Conservation (phyloP, 2,797 vertebrate genomes). For the Micrastur ruficollis region DNA sequence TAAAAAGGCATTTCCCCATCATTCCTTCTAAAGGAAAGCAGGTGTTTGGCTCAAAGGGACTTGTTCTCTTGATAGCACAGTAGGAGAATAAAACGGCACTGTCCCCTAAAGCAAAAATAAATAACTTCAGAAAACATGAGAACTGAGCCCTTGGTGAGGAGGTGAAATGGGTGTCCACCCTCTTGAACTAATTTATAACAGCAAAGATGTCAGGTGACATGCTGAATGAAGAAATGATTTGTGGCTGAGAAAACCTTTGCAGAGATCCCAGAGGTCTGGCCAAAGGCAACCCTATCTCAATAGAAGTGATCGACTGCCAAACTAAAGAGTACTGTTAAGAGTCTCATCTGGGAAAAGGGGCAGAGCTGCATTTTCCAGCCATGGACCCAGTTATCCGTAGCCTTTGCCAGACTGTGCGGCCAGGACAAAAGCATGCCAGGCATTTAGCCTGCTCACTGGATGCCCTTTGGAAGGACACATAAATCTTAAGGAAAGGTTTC, state of each 20-base stretch:
- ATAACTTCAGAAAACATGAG: constrained; percentile 53
- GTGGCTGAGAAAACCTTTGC: constrained; percentile 33
- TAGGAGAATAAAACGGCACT: constrained; percentile 5
- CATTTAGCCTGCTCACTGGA: neutral
- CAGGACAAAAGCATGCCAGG: neutral
- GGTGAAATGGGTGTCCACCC: constrained; percentile 34
- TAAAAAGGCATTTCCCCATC: neutral
- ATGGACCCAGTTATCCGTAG: neutral
- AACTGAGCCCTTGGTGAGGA: constrained; percentile 25
- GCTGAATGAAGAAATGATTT: constrained; percentile 52
- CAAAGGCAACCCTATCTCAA: constrained; percentile 18
- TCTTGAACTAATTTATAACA: constrained; percentile 62
- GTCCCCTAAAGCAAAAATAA: constrained; percentile 66
- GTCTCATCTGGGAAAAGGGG: neutral
- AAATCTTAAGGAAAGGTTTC: constrained; percentile 11
- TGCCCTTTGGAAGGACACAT: neutral
- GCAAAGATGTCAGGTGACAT: constrained; percentile 31
- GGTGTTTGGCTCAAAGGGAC: constrained; percentile 69
- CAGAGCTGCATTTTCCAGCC: neutral
- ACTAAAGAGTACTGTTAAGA: neutral
- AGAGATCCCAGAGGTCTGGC: constrained; percentile 23
- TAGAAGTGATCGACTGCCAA: neutral
- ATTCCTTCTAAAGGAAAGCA: constrained; percentile 48
- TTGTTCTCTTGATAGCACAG: neutral
- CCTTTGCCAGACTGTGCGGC: neutral